phyloP scores from a whole-genome alignment of 2,113 vertebrate species.

The Scalopus aquaticus region DNA sequence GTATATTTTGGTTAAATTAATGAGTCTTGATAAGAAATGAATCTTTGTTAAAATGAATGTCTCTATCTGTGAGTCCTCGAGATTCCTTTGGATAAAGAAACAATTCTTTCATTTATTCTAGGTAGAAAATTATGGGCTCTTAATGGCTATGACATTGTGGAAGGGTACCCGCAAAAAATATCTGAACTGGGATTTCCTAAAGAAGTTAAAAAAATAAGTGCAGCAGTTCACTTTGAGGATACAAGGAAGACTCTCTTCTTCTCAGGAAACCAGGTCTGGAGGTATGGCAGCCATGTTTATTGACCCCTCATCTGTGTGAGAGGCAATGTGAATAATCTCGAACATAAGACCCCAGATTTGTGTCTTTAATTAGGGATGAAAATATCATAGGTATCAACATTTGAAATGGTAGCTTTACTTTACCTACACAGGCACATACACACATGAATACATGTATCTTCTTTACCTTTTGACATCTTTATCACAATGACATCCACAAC shows the following conservation, averaged over 20 bases:
- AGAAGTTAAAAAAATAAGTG: constrained; percentile 91
- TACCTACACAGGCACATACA: background rate
- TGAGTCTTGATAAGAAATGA: background rate
- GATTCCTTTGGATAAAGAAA: background rate
- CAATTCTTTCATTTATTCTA: constrained; percentile 74
- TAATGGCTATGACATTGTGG: constrained; percentile 91
- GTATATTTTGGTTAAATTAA: background rate
- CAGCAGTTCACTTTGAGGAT: constrained; percentile 90
- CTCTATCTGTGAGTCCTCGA: background rate
- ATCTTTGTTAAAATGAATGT: background rate
- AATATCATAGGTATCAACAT: background rate
- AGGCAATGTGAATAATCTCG: background rate
- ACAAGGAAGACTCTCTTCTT: constrained; percentile 94
- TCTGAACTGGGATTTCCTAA: constrained; percentile 94
- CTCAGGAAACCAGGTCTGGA: constrained; percentile 93
- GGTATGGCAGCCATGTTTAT: constrained; percentile 81
- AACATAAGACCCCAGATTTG: background rate
- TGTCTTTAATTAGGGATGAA: background rate
- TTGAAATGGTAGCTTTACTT: background rate
- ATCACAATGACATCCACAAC: background rate
- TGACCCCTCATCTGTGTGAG: rapidly evolving
- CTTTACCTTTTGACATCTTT: background rate
- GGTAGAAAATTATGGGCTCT: constrained; percentile 96
- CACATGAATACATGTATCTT: background rate
- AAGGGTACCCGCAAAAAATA: constrained; percentile 95